Base-by-base conservation (phyloP, 2,113 vertebrate species). In the Crotophaga sulcirostris region DNA sequence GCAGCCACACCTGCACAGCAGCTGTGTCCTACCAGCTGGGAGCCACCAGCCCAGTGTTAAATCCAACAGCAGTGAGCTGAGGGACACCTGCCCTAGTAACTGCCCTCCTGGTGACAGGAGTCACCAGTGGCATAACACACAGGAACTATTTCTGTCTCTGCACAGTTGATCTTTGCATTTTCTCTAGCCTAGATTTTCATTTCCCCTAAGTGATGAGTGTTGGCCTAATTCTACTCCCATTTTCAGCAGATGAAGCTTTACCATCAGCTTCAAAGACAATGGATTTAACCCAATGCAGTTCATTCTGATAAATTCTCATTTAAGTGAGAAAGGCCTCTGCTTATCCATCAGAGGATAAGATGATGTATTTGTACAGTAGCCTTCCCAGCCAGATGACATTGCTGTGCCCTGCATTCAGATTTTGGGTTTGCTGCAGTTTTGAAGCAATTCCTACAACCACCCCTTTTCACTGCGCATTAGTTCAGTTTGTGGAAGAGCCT, bases 111-210 rank as follows among this genome's bases (percentile, higher is more conserved):
- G 13, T 42, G 19, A 33, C 68, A 34, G n/a, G 76, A 91, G 80
- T 64, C 92, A 85, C 45, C 67, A 19, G 70, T 23, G 31, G 73
- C 88, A 38, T 52, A 86, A 64, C 91, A 58, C 70, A 73, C 75
- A 80, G 88, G 25, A 90, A 83, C 88, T 97, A 95, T 94, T 95
- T 94, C 95, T 88, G 82, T 83, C 79, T 56, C 68, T 54, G 67
- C 88, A 88, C 28, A 90, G 90, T 9, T 92, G 75, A 96, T 95
- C 96, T 94, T 93, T 83, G 94, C 85, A 92, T 96, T 91, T 90
- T 90, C 92, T 88, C 85, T 94, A 95, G 88, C 95, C 91, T 96
- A 96, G 94, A 96, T 97, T 94, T 88, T 64, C 16, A 94, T 96
- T 94, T 97, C 95, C 93, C 94, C 64, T 89, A 95, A 88, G 83